Evolutionary conservation across 2,113 vertebrate species (phyloP), one percentile per base, ranked within the genome.

Genomic region (Neogale vison): DNA sequence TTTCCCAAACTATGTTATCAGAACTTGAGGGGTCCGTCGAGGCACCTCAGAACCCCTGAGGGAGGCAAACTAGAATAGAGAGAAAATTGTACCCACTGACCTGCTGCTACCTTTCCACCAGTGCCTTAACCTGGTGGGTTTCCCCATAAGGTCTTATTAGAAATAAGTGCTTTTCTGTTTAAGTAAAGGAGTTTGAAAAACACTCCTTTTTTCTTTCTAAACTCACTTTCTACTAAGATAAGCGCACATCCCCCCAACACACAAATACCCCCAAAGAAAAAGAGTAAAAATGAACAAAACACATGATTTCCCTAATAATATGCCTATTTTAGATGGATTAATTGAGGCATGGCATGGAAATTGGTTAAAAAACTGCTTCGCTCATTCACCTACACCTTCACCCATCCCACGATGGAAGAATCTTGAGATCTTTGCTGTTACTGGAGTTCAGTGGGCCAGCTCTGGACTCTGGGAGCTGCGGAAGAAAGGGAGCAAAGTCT

Each of bases 161-260:
- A 8, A 85, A 52, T 18, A 52, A 45, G 26, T 91, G 13, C 4
- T 57, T 90, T 17, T 45, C 21, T 93, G 42, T 81, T 88, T 83
- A 89, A 82, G 65, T 90, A 93, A 89, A 65, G 31, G 14, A 20
- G 15, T 39, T 42, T 95, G 57, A 74, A 93, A 92, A 90, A 39
- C 13, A 47, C 6, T 61, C 11, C 9, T 26, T 61, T 26, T 57
- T n/a, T 11, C 17, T 83, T 92, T 77, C 47, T 77, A 77, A 84
- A 52, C 12, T 88, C n/a, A 45, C 42, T 79, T 77, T 52, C 42
- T 52, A 29, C 29, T 92, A 77, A 85, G 74, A 93, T 23, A 36
- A 65, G 15, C 45, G 3, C 6, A 1, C 18, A 14, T 21, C 9
- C 39, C 34, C 57, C 2, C n/a, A 21, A 42, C 21, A 88, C 1